Evolutionary conservation across 2,888 invertebrate species (phyloP).

Genomic region (Odiellus spinosus): DNA sequence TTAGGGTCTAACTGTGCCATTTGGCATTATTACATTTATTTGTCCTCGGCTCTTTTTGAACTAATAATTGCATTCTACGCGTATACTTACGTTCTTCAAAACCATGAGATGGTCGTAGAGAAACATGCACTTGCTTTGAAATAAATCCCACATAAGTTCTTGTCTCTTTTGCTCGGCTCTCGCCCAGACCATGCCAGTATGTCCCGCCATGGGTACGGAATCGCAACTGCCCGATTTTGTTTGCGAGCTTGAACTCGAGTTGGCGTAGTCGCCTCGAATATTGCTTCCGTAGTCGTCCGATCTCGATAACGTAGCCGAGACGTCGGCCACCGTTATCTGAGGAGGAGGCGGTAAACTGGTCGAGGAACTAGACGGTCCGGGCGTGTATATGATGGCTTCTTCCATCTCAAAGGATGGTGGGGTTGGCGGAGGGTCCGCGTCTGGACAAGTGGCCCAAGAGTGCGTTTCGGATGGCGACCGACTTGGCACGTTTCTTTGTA

Average conservation of each 20-base stretch:
- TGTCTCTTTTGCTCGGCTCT: slow-evolving; percentile 30
- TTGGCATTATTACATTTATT: no score
- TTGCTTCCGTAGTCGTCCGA: background rate
- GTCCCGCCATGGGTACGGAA: background rate
- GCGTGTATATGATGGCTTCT: background rate
- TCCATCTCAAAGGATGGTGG: background rate
- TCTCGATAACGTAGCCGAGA: background rate
- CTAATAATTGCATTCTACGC: no score
- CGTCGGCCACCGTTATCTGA: background rate
- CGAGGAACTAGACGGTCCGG: background rate
- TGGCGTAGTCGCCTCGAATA: background rate
- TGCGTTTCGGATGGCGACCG: background rate
- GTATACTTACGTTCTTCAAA: slow-evolving; percentile 40
- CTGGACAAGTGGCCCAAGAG: background rate
- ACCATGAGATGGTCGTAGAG: slow-evolving; percentile 45
- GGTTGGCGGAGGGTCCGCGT: background rate
- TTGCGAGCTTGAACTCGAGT: background rate
- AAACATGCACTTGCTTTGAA: slow-evolving; percentile 43
- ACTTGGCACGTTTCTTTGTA: background rate
- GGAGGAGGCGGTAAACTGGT: background rate
- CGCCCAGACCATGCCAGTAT: slow-evolving; percentile 11
- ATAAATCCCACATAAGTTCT: slow-evolving; percentile 45
- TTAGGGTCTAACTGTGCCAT: no score
- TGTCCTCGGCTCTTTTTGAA: no score
- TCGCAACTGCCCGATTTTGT: no score